These are phyloP conservation scores for Diachasma alloeum DNA, from an alignment of 1,140 invertebrate species.

Conservation along the genomic window DNA sequence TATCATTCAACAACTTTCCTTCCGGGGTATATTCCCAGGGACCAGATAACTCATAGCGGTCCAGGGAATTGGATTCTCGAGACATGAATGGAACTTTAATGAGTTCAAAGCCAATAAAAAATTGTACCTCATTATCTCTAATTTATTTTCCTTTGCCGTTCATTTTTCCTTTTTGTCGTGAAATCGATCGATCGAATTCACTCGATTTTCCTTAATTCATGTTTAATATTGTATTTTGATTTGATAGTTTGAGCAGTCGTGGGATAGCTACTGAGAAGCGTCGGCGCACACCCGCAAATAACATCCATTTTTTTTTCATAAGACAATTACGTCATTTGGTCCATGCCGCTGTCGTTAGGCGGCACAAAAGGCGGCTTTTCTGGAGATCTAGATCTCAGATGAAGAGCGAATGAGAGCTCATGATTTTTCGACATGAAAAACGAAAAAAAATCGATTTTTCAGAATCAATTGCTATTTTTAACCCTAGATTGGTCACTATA, in stretches of 20 bases:
- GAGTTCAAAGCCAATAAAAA: background rate
- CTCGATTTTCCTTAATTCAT: too few relatives aligned
- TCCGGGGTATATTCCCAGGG: constrained; percentile 1
- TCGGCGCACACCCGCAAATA: background rate
- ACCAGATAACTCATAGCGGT: background rate
- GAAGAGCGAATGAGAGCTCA: background rate
- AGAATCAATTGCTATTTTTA: too few relatives aligned
- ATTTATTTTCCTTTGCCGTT: too few relatives aligned
- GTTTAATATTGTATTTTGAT: too few relatives aligned
- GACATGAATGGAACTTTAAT: background rate
- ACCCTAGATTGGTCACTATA: too few relatives aligned
- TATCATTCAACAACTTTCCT: background rate
- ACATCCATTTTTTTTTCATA: background rate
- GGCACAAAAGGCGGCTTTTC: background rate
- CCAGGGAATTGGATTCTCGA: background rate
- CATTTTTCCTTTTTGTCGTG: too few relatives aligned
- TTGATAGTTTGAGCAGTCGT: too few relatives aligned
- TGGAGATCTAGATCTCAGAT: background rate
- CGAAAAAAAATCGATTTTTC: too few relatives aligned
- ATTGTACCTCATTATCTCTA: background rate
- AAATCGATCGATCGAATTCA: too few relatives aligned
- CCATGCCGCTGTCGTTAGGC: background rate
- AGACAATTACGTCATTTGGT: background rate
- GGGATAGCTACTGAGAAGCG: too few relatives aligned
- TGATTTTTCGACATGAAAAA: too few relatives aligned